phyloP scores from a whole-genome alignment of 2,113 vertebrate genomes.

The Balaeniceps rex region DNA sequence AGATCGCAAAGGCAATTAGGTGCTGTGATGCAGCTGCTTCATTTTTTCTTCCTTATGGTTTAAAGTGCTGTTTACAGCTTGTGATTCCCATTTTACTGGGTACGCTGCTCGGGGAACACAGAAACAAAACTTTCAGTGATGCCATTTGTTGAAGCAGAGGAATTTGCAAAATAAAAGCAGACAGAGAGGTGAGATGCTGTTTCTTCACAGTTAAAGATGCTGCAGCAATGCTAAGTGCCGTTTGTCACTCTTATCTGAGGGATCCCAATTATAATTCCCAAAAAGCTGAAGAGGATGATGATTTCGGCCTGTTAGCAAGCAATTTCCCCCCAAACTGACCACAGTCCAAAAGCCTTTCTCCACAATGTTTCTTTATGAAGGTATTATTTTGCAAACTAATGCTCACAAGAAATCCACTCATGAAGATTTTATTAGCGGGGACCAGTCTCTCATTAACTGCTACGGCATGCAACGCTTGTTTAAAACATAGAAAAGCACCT shows the following conservation, averaged over 20 bases:
- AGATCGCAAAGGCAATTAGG: background rate
- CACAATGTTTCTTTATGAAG: background rate
- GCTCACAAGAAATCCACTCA: background rate
- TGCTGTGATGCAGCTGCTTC: background rate
- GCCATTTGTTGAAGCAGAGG: background rate
- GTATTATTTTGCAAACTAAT: background rate
- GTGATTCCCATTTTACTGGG: background rate
- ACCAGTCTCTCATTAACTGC: background rate
- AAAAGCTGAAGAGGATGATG: background rate
- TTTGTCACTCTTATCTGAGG: background rate
- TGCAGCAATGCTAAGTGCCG: background rate
- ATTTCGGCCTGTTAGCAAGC: background rate
- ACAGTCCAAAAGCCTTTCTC: background rate
- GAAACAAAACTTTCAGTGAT: background rate
- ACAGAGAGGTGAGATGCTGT: background rate
- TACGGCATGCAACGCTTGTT: accelerated
- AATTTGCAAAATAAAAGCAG: background rate
- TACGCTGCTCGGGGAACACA: background rate
- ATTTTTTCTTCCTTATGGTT: background rate
- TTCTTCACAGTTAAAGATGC: background rate
- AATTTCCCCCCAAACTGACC: background rate
- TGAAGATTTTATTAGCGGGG: background rate
- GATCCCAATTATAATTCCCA: background rate
- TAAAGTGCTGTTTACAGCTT: background rate
- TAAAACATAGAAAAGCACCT: background rate